Base-by-base conservation (phyloP, 2,888 invertebrate genomes). In the Dicycla oo region DNA sequence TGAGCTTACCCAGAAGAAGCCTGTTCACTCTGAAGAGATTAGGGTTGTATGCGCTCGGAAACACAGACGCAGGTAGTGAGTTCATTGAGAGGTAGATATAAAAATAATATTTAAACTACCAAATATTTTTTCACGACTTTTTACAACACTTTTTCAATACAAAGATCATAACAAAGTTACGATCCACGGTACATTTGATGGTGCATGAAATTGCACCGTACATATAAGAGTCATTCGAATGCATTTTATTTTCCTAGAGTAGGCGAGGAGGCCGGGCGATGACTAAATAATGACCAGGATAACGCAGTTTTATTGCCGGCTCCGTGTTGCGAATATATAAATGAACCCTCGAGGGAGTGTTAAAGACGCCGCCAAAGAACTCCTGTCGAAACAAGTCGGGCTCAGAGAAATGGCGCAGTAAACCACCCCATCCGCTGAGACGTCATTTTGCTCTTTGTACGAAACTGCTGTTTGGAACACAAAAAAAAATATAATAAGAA, bases 261-360 rank as follows among this genome's bases (percentile, higher is more conserved):
- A 89, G 91, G 85, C 87, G 87, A 87, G 86, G 89, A 91, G 92
- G 91, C 91, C 90, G 88, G 92, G 93, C 92, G 95, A 95, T 96
- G 95, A 95, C 96, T 96, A 95, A 96, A 95, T 95, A 95, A 96
- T 95, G 95, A 95, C 95, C 91, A 89, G 95, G 93, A 94, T 96
- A 95, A 96, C 95, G 94, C 95, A 93, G 94, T 94, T 96, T 96
- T 96, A 95, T 95, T 94, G 93, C 95, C 89, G 91, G 88, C 93
- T 94, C 92, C 95, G 95, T 94, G 95, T 94, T 94, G 93, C 93
- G 95, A 95, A 95, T 96, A 95, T 94, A 95, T 95, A 96, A 95
- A 95, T 95, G 93, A 94, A 96, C 92, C 89, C 96, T 92, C 95
- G 61, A 89, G 95, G 95, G 95, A 94, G 95, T 95, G 95, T 94